Base-by-base conservation (phyloP, 2,888 invertebrate species). In the Taphrorychus bicolor region DNA sequence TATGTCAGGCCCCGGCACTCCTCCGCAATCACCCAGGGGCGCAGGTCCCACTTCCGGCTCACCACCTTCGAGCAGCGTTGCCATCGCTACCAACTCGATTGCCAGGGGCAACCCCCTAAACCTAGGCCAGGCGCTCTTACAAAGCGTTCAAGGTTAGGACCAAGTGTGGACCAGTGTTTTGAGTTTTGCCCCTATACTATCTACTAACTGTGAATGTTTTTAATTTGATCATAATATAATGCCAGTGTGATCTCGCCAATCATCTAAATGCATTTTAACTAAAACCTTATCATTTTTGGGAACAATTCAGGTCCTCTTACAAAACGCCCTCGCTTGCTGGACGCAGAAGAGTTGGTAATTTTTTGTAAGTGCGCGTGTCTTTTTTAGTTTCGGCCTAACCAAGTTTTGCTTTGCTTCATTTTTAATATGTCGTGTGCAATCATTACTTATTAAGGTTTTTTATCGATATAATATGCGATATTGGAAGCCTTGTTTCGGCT, bases 101-200 rank as follows among this genome's bases (percentile, higher is more conserved):
- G 69, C 76, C 64, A 74, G 76, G 57, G 77, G 79, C 42, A 78
- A 78, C 65, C 75, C 81, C 52, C 73, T 82, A 68, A 82, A 80
- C 75, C 78, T 83, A 72, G 81, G 82, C 68, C 83, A 83, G 74
- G 82, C 81, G 71, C 78, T 84, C 71, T 79, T 83, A 71, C 83
- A 83, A 77, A 80, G 81, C 73, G 81, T 83, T 66, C 84, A 84
- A 84, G 84, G 84, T 84, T 82, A 82, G 81, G 45, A n/a, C 14
- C 17, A 14, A 45, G 45, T 16, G 45, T 5, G 2, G 9, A 5
- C 16, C 45, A 45, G 45, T 45, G 45, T 45, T 45, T n/a, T n/a
- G n/a, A n/a, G n/a, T n/a, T n/a, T n/a, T n/a, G n/a, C n/a, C 18
- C 45, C 18, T 45, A 7, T 17, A 45, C n/a, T n/a, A n/a, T 11